Base-by-base conservation (phyloP, 2,113 vertebrate species). In the Cryptomyrus ogoouensis region DNA sequence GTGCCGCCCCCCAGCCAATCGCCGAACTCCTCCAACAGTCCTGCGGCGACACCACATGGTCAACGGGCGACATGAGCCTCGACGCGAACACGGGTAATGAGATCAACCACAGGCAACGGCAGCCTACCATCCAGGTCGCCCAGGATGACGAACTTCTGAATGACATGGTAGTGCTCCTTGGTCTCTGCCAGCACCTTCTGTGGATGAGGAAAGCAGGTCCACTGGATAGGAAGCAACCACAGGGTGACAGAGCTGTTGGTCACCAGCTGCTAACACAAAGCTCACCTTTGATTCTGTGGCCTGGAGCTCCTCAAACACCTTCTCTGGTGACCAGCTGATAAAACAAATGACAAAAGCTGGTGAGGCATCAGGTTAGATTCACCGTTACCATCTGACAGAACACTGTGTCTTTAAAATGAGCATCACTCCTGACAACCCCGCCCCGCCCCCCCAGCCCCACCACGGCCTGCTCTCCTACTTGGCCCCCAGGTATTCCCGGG, bases 271-370 rank as follows among this genome's bases (percentile, higher is more conserved):
- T 24, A 6, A 47, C 9, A 46, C 35, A 89, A 27, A 35, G 92
- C 27, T 5, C 93, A 97, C 98, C 97, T 96, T 98, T 89, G 97
- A 98, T 90, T 99, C 98, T 87, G 97, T 97, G 58, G 98, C 98
- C 70, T 98, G 97, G 91, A 99, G 97, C 91, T 99, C 98, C 93
- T 99, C 98, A 95, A 99, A 99, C 89, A 99, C 97, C 77, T 97
- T 99, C 92, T 99, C 98, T 94, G 98, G 95, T 21, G 97, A 98
- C 98, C 98, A 99, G 87, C 98, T 99, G 91, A 70, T 88, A 89
- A 27, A 90, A 5, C 83, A 70, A 84, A 47, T 24, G 83, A 87
- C 12, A 86, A 12, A 15, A 56, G 62, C 9, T 66, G 62, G 62
- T 66, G 10, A 66, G 19, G 39, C 21, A 17, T 47, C 19, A n/a